phyloP scores from a whole-genome alignment of 2,113 vertebrate species.

The Platycercus adscitus region DNA sequence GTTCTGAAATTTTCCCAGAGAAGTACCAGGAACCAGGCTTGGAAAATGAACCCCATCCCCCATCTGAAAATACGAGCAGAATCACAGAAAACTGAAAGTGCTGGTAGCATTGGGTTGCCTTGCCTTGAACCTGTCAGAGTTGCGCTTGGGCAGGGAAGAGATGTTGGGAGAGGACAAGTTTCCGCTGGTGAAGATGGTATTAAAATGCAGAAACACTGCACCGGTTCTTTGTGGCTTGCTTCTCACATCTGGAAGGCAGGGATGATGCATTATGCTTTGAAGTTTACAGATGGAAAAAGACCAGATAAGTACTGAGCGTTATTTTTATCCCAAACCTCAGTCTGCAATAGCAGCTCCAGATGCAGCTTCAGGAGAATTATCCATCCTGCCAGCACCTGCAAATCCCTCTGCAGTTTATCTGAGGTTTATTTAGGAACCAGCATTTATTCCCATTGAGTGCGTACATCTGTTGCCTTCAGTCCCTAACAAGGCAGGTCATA shows the following conservation, averaged over 20 bases:
- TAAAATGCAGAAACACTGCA: not conserved
- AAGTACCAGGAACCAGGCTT: not conserved
- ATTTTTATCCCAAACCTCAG: slow-evolving; percentile 21
- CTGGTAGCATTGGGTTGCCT: not conserved
- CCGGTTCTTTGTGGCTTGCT: not conserved
- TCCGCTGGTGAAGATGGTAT: not conserved
- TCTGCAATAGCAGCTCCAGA: not conserved
- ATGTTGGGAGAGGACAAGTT: not conserved
- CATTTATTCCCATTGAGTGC: not conserved
- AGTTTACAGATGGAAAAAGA: not conserved
- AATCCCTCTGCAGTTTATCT: not conserved
- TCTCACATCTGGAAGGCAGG: not conserved
- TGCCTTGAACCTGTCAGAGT: not conserved
- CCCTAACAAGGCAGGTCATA: not conserved
- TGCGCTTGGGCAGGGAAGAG: not conserved
- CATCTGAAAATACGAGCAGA: not conserved
- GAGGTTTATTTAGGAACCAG: not conserved
- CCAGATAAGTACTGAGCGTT: not conserved
- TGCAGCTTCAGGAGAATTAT: slow-evolving; percentile 17
- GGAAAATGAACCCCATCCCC: not conserved
- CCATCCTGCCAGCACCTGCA: slow-evolving; percentile 26
- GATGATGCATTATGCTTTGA: not conserved
- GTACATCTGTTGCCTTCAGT: not conserved
- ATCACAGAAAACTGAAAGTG: not conserved
- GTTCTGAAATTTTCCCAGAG: not conserved